Conservation (phyloP, 1,140 invertebrate species). For the Listronotus bonariensis region DNA sequence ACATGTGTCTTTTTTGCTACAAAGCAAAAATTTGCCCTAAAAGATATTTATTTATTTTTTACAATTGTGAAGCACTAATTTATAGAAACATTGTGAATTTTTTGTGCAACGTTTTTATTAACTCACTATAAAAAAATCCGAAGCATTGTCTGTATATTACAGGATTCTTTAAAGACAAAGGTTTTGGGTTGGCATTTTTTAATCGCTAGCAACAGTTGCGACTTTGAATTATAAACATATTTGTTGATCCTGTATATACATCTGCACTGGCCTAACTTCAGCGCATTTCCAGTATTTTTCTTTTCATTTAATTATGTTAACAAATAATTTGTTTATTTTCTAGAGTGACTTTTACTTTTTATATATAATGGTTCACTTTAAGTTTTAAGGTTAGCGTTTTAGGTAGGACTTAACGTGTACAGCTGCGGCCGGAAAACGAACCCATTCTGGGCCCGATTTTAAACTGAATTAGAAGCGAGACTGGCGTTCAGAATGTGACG, state of each 20-base stretch:
- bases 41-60: too few relatives aligned
- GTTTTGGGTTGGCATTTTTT: too few relatives aligned
- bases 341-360: slow-evolving; percentile 29
- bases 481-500: slow-evolving; percentile 7
- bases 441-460: slow-evolving; percentile 1
- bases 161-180: too few relatives aligned
- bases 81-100: too few relatives aligned
- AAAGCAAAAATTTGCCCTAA: too few relatives aligned
- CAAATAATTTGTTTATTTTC: slow-evolving; percentile 26
- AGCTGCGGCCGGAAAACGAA: slow-evolving; percentile 6
- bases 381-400: slow-evolving; percentile 39
- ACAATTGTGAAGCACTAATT: too few relatives aligned
- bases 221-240: too few relatives aligned
- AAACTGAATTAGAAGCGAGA: slow-evolving; percentile 15
- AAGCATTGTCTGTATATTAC: too few relatives aligned
- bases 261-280: slow-evolving; percentile 16
- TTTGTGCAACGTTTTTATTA: too few relatives aligned
- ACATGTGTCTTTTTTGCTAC: too few relatives aligned
- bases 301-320: slow-evolving; percentile 35
- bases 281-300: slow-evolving; percentile 45
- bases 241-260: not conserved
- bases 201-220: too few relatives aligned
- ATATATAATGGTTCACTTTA: slow-evolving; percentile 24
- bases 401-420: slow-evolving; percentile 34
- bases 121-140: too few relatives aligned